Evolutionary conservation across 1,140 invertebrate genomes (phyloP).

Genomic region (Sogatella furcifera): DNA sequence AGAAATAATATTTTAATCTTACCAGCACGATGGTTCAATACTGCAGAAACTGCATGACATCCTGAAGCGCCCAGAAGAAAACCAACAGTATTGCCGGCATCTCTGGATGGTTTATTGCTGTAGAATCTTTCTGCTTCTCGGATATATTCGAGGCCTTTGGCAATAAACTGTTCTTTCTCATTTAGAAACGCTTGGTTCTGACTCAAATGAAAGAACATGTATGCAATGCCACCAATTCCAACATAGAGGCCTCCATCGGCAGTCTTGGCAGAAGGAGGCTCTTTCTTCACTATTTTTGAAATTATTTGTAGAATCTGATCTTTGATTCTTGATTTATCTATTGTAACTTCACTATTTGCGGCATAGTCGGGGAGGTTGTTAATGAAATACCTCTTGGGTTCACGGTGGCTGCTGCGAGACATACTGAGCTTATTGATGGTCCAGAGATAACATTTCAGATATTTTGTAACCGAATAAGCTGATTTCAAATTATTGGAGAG

Average conservation of each 20-base stretch:
- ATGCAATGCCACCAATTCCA: slow-evolving; percentile 40
- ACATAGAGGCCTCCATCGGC: slow-evolving; percentile 42
- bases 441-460: too few relatives aligned
- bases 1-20: neutral
- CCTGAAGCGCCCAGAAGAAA: slow-evolving; percentile 16
- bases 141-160: slow-evolving; percentile 37
- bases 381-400: slow-evolving; percentile 29
- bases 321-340: slow-evolving; percentile 21
- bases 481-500: too few relatives aligned
- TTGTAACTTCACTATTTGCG: slow-evolving; percentile 14
- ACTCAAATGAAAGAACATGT: slow-evolving; percentile 42
- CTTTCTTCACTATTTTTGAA: slow-evolving; percentile 1
- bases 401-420: too few relatives aligned
- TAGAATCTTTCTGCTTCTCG: slow-evolving; percentile 27
- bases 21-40: slow-evolving; percentile 5
- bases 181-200: slow-evolving; percentile 34
- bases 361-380: slow-evolving; percentile 33
- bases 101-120: neutral
- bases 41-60: slow-evolving; percentile 13
- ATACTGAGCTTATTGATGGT: too few relatives aligned
- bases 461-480: too few relatives aligned
- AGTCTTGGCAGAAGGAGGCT: slow-evolving; percentile 13
- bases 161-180: slow-evolving; percentile 31
- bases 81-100: slow-evolving; percentile 2
- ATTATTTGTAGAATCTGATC: slow-evolving; percentile 3